Percentiles rank a stretch among this genome's conserved stretches.
Conservation (phyloP, 2,888 invertebrate species). For the Formica aserva region DNA sequence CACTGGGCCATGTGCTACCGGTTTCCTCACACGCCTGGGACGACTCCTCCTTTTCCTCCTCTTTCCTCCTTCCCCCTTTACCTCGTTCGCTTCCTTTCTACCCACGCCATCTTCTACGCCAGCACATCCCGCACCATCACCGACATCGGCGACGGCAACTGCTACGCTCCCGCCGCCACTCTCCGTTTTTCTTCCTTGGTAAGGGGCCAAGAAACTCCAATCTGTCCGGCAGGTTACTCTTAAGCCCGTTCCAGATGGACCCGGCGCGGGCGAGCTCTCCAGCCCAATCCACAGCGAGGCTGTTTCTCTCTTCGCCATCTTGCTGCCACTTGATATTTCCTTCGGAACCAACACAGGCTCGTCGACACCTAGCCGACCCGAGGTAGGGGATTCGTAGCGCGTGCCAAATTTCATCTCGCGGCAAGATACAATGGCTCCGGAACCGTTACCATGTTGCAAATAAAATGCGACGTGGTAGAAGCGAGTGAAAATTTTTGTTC, state of each 20-base stretch:
- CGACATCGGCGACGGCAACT: slow-evolving; percentile 71
- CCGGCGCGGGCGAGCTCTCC: slow-evolving; percentile 70
- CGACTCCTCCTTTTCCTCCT: slow-evolving; percentile 30
- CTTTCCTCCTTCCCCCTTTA: slow-evolving; percentile 22
- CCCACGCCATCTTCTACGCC: slow-evolving; percentile 63
- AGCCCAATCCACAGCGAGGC: slow-evolving; percentile 66
- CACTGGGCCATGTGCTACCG: slow-evolving; percentile 79
- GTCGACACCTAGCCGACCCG: slow-evolving; percentile 61
- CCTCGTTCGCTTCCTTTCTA: slow-evolving; percentile 38
- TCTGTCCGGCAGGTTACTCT: slow-evolving; percentile 80
- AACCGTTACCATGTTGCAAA: slow-evolving; percentile 39
- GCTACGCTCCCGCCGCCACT: slow-evolving; percentile 66
- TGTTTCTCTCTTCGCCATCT: slow-evolving; percentile 70
- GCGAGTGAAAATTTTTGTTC: slow-evolving; percentile 4
- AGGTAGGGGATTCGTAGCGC: slow-evolving; percentile 38
- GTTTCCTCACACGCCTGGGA: slow-evolving; percentile 58
- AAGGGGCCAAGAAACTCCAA: slow-evolving; percentile 84
- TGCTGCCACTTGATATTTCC: slow-evolving; percentile 80
- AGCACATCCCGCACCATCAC: slow-evolving; percentile 61
- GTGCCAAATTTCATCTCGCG: slow-evolving; percentile 65
- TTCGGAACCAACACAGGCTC: slow-evolving; percentile 59
- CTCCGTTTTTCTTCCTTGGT: slow-evolving; percentile 80
- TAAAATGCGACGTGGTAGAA: slow-evolving; percentile 37
- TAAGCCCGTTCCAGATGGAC: slow-evolving; percentile 82
- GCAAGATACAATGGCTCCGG: slow-evolving; percentile 48